These are phyloP conservation scores for Halcyon smyrnensis DNA, from an alignment of 2,797 vertebrate genomes.

Conservation along the genomic window DNA sequence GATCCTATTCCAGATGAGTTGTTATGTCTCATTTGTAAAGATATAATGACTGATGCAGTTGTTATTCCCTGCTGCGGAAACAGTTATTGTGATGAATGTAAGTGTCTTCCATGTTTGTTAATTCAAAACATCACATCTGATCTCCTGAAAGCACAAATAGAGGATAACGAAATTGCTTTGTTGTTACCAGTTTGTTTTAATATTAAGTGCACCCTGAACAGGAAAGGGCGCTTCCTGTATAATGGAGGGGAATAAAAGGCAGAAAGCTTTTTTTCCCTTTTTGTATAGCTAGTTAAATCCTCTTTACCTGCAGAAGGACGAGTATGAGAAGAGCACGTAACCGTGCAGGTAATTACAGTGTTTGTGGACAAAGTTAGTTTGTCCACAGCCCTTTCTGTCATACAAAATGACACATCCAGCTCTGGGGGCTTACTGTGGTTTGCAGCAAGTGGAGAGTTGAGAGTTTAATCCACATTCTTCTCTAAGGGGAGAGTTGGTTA, in stretches of 20 bases:
- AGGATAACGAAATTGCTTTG: background rate
- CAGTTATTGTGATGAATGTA: conserved; percentile 99
- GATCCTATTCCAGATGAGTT: conserved; percentile 92
- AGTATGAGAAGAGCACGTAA: background rate
- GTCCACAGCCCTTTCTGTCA: background rate
- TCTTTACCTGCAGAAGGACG: background rate
- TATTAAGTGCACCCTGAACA: background rate
- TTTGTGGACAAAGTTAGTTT: background rate
- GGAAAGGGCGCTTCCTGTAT: background rate
- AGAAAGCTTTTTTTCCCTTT: background rate
- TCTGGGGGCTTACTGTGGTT: background rate
- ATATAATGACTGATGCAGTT: conserved; percentile 93
- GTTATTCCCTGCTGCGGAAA: conserved; percentile 98
- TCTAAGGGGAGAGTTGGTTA: background rate
- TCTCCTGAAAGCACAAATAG: background rate
- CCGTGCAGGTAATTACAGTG: background rate
- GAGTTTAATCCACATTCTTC: background rate
- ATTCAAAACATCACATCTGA: background rate
- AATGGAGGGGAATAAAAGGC: background rate
- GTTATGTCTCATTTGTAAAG: conserved; percentile 93
- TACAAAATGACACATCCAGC: background rate
- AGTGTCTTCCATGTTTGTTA: conserved; percentile 63
- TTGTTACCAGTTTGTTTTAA: background rate
- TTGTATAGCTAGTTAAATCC: background rate
- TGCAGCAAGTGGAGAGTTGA: background rate